A percentile compares a stretch with the other conserved stretches of the same genome.
phyloP scores from a whole-genome alignment of 1,140 invertebrate species.

The Oncopodura yosiiana region DNA sequence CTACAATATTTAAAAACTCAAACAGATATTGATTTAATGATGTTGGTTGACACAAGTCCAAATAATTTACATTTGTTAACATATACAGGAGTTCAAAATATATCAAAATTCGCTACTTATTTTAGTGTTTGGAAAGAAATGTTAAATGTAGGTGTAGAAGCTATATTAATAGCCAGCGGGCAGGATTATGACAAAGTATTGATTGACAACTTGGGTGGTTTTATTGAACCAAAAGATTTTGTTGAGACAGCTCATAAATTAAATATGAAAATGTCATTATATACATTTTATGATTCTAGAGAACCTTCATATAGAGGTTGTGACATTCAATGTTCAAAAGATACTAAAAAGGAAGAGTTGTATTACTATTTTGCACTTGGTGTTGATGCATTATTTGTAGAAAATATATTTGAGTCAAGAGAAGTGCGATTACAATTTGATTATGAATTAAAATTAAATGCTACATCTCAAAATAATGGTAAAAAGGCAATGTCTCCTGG shows the following conservation, averaged over 20 bases:
- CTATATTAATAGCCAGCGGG: neutral
- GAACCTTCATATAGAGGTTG: constrained; percentile 19
- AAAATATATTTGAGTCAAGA: constrained; percentile 24
- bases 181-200: neutral
- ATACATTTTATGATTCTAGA: constrained; percentile 16
- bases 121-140: constrained; percentile 25
- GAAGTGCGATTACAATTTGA: constrained; percentile 22
- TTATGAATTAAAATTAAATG: neutral
- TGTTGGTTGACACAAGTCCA: constrained; percentile 3
- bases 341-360: constrained; percentile 24
- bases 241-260: constrained; percentile 2
- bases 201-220: constrained; percentile 7
- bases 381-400: constrained; percentile 27
- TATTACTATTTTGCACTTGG: constrained; percentile 28
- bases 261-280: constrained; percentile 6
- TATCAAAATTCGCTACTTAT: constrained; percentile 6
- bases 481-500: too few relatives aligned
- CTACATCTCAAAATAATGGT: too few relatives aligned
- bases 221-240: constrained; percentile 10
- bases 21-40: constrained; percentile 7
- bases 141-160: constrained; percentile 12
- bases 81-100: constrained; percentile 4
- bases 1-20: neutral
- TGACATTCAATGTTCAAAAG: constrained; percentile 7
- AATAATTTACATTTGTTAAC: constrained; percentile 8